Base-by-base conservation (phyloP, 2,888 invertebrate species). In the Ptilodon capucinus region DNA sequence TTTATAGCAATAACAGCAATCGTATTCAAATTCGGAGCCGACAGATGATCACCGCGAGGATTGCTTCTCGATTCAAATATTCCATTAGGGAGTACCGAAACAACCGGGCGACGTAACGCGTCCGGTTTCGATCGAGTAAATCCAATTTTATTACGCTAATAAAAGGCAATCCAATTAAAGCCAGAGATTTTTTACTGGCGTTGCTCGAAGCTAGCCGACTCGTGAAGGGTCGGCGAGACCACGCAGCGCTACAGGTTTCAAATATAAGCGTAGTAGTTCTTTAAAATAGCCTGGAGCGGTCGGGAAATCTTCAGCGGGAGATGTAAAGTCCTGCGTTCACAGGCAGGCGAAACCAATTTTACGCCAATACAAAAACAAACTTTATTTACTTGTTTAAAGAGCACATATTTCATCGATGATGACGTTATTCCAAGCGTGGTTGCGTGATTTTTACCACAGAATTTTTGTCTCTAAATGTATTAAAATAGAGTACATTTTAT, bases 101-200 rank as follows among this genome's bases (percentile, higher is more conserved):
- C 79, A 81, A 80, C 69, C 66, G 64, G 61, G 65, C 69, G 68
- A 57, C 64, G 70, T 69, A 76, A 76, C 60, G 70, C 78, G 72
- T 71, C 78, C 77, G 66, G 75, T 71, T 70, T 71, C 73, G 59
- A 72, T 71, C 74, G 77, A 78, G 79, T 81, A 81, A 85, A 85
- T 84, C 82, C 84, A 81, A 87, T 87, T 88, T 87, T 87, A 87
- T 85, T 80, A 84, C 83, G 80, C 84, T 86, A 87, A 87, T 87
- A 89, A 89, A 89, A 86, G 78, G 81, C 85, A 81, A 83, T 86
- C 86, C 89, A 89, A 89, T 89, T 88, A 89, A 85, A 83, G 76
- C 73, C 61, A 73, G 74, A 75, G 78, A 77, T 79, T 86, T 87
- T 87, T 87, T 84, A 83, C 80, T 72, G 74, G 74, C 72, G 67